phyloP scores from a whole-genome alignment of 2,888 invertebrate genomes.

The Chloromyia formosa region DNA sequence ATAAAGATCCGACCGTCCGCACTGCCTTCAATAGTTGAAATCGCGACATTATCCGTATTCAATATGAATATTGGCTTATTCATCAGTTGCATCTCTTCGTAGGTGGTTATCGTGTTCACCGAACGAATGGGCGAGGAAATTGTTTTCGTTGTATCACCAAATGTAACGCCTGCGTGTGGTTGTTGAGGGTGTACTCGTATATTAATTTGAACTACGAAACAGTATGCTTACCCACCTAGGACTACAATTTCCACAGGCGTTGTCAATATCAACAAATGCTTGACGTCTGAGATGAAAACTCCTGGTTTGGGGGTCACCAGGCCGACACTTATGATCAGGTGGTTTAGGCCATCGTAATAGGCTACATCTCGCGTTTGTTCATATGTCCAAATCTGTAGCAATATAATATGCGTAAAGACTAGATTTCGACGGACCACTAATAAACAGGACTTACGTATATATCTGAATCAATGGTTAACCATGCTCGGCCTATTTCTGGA shows the following conservation, averaged over 20 bases:
- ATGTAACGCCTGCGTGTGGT: conserved; percentile 58
- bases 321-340: conserved; percentile 93
- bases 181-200: no score
- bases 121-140: conserved; percentile 55
- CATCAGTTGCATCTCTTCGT: conserved; percentile 86
- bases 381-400: conserved; percentile 81
- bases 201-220: no score
- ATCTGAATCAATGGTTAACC: conserved; percentile 97
- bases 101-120: conserved; percentile 54
- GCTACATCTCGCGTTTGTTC: conserved; percentile 95
- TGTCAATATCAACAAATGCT: conserved; percentile 88
- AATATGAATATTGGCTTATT: conserved; percentile 94
- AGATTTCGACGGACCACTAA: neutral
- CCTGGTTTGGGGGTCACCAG: conserved; percentile 87
- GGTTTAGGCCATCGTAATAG: conserved; percentile 94
- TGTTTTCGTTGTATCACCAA: conserved; percentile 58
- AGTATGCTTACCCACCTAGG: conserved; percentile 53
- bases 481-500: conserved; percentile 94
- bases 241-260: conserved; percentile 93
- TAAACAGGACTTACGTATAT: conserved; percentile 74
- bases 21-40: conserved; percentile 84
- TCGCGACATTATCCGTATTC: conserved; percentile 87
- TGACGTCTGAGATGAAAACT: conserved; percentile 90
- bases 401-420: no score
- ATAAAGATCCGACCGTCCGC: conserved; percentile 89